Evolutionary conservation across 2,797 vertebrate species (phyloP), one percentile per base, ranked within the genome.

Genomic region (Dallia pectoralis): DNA sequence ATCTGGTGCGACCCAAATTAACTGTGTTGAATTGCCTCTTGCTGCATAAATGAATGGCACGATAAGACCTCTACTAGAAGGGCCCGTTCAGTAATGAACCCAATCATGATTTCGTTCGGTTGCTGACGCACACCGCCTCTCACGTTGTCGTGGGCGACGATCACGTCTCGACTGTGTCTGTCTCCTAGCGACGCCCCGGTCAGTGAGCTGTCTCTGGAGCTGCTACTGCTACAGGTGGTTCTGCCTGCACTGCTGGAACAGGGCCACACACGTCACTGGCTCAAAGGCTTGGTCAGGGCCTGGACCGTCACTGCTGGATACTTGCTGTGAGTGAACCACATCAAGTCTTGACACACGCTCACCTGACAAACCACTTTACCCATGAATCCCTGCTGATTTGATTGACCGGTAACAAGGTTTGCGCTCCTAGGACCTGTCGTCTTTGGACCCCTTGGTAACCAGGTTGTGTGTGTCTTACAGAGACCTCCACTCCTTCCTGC

Each of bases 241-340:
- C 90, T 98, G 81, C 97, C 97, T 3, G 96, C 97, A 14, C 88
- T 98, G 19, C 88, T 98, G 77, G 97, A 98, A 74, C 98, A 99
- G 86, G 98, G 98, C 72, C 98, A 99, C 88, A 94, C 93, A 7
- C 94, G 98, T 3, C 98, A 99, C 87, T 99, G 98, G 98, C 89
- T 99, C 80, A 99, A 99, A 89, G 98, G 97, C 44, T 94, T 99
- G 19, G 97, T 99, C 67, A 89, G 97, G 79, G 97, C 97, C 9
- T 99, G 98, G 98, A 99, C 98, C 4, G 95, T 98, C 74, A 96
- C 96, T 2, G 98, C 97, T 27, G 98, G 97, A 19, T 98, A 96
- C 87, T 89, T 99, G 87, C 88, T 99, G 98, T 99, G 87, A 96
- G 98, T 93, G 9, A 11, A 95, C 72, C 95, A 96, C 82, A 91